phyloP scores from a whole-genome alignment of 2,888 invertebrate genomes.

The Temnothorax rugatulus region DNA sequence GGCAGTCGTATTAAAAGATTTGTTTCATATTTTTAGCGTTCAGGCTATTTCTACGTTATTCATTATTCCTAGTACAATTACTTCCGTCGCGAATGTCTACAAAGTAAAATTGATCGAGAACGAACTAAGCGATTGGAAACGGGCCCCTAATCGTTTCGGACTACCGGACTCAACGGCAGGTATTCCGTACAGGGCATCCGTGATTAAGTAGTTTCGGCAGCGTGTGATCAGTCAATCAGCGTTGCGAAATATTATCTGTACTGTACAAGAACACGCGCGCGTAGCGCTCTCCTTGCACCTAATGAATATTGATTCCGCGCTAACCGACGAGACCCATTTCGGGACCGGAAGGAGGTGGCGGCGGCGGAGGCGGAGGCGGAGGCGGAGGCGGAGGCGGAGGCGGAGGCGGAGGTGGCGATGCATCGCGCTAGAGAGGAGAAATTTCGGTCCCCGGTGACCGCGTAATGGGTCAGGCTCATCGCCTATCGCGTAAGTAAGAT shows the following conservation, averaged over 20 bases:
- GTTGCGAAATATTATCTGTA: slow-evolving; percentile 66
- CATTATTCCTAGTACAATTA: not conserved
- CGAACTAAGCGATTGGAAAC: not conserved
- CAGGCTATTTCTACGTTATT: not conserved
- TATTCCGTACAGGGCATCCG: not conserved
- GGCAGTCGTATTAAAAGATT: not conserved
- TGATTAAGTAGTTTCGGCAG: slow-evolving; percentile 31
- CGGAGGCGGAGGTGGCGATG: slow-evolving; percentile 40
- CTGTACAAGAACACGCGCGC: slow-evolving; percentile 22
- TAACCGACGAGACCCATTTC: slow-evolving; percentile 50
- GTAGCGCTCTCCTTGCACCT: slow-evolving; percentile 46
- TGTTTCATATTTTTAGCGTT: not conserved
- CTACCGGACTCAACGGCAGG: not conserved
- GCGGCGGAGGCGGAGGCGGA: not conserved
- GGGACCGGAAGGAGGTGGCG: slow-evolving; percentile 56
- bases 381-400: not conserved
- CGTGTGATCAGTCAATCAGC: slow-evolving; percentile 70
- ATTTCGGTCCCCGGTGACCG: slow-evolving; percentile 80
- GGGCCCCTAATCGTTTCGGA: slow-evolving; percentile 10
- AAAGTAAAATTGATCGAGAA: not conserved
- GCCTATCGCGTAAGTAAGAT: slow-evolving; percentile 82
- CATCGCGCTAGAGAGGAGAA: slow-evolving; percentile 75
- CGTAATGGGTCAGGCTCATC: slow-evolving; percentile 79
- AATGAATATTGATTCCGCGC: slow-evolving; percentile 75
- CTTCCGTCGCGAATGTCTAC: not conserved